Base-by-base conservation (phyloP, 1,140 invertebrate genomes). In the Proales similis region DNA sequence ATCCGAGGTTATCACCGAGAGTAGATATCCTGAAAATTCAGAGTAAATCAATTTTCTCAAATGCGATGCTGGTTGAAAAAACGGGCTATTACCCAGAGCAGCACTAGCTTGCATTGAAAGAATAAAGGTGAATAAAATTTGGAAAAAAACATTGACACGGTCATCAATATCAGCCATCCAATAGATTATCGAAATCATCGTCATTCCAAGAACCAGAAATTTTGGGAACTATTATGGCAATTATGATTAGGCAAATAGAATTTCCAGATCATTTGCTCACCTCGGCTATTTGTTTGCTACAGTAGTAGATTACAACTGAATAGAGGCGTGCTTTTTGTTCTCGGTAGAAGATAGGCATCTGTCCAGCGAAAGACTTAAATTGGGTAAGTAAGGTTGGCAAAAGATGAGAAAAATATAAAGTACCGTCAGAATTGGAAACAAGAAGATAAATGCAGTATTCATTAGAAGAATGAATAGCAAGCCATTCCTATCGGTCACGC, bases 401-500 rank as follows among this genome's bases (percentile, higher is more conserved):
- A 36, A 36, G 33, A 36, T 36, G n/a, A 36, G n/a, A 11, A 17
- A 36, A 36, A 36, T n/a, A 11, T 36, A 36, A 11, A 36, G n/a
- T 11, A 72, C 70, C 65, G 68, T 70, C 17, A 72, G 30, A 38
- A 72, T 70, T 36, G 68, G 66, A 63, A 78, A 77, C 51, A 73
- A 57, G 39, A 66, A 72, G 20, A 47, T 63, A 53, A 68, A 67
- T 14, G 67, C 69, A 84, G 89, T 88, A 72, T 90, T 91, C 3
- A 86, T 90, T 2, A 94, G 78, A 70, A 91, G 85, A 51, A 94
- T 82, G 70, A 93, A 95, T 19, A 95, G 79, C n/a, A 86, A 87
- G 45, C 92, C 92, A 71, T 93, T 94, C 62, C 95, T 90, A 72
- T 95, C 95, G 83, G 88, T 87, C 0, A 93, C 85, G 3, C 88